Percentiles rank a stretch among this genome's conserved stretches.
Conservation (phyloP, 2,797 vertebrate species). For the Urophycis tenuis region DNA sequence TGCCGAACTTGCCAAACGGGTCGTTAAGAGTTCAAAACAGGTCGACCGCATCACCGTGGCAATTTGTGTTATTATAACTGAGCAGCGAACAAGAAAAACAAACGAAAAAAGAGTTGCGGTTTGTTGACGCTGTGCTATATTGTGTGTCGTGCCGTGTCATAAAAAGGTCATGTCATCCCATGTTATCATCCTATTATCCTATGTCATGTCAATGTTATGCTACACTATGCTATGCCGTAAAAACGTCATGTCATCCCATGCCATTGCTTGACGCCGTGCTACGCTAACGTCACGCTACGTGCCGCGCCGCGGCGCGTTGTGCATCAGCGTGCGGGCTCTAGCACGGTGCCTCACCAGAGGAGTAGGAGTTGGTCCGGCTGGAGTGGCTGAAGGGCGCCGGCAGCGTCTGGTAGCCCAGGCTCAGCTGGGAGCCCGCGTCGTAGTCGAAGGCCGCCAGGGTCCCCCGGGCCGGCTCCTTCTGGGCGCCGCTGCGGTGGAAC, state of each 20-base stretch:
- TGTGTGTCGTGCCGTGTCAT: neutral
- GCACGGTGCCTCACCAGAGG: constrained; percentile 76
- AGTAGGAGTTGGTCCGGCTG: constrained; percentile 84
- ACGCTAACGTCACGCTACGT: too few relatives aligned
- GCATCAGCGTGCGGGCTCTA: too few relatives aligned
- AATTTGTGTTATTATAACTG: constrained; percentile 9
- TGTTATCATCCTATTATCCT: neutral
- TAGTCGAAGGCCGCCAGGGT: constrained; percentile 64
- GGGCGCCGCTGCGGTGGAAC: constrained; percentile 85
- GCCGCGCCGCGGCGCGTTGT: neutral
- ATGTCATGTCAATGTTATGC: neutral
- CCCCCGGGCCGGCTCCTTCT: constrained; percentile 64
- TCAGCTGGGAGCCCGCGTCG: constrained; percentile 82
- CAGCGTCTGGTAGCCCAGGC: constrained; percentile 83
- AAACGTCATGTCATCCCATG: neutral
- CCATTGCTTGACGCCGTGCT: too few relatives aligned
- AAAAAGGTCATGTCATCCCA: neutral
- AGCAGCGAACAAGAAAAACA: neutral
- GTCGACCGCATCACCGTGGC: neutral
- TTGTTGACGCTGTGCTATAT: too few relatives aligned
- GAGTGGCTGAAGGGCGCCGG: constrained; percentile 86
- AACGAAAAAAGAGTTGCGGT: neutral
- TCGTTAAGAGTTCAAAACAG: constrained; percentile 3
- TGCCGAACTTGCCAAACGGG: constrained; percentile 7
- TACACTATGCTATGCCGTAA: neutral